A percentile compares a stretch with the other conserved stretches of the same genome.
Evolutionary conservation across 2,888 invertebrate species (phyloP).

Genomic region (Acleris emargana): DNA sequence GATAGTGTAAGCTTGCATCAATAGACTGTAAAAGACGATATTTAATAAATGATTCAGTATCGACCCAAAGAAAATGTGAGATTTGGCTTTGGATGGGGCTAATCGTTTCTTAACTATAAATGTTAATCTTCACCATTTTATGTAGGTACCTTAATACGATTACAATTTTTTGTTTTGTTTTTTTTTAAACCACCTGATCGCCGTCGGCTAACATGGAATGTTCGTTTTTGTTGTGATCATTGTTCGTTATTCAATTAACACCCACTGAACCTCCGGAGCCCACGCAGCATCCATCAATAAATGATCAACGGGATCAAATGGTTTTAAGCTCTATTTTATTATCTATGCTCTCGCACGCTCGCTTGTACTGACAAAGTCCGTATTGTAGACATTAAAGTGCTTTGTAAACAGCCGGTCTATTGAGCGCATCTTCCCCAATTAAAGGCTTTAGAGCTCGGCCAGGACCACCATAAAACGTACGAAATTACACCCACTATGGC

Average conservation of each 20-base stretch:
- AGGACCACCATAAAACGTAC: slow-evolving; percentile 27
- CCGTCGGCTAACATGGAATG: slow-evolving; percentile 27
- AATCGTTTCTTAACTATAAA: no score
- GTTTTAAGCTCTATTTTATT: slow-evolving; percentile 14
- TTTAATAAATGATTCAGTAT: no score
- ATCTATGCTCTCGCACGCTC: not conserved
- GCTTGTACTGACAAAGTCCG: slow-evolving; percentile 1
- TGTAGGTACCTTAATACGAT: not conserved
- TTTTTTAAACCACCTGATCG: slow-evolving; percentile 20
- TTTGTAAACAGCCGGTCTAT: slow-evolving; percentile 19
- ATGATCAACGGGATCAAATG: slow-evolving; percentile 30
- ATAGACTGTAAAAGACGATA: no score
- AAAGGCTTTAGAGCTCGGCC: slow-evolving; percentile 23
- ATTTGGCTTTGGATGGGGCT: no score
- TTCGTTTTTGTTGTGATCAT: slow-evolving; percentile 47
- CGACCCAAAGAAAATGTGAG: no score
- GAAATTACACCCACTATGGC: slow-evolving; percentile 31
- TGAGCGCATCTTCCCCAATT: slow-evolving; percentile 27
- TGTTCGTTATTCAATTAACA: slow-evolving; percentile 54
- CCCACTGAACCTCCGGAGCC: slow-evolving; percentile 53
- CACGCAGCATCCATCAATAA: slow-evolving; percentile 45
- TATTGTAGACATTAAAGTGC: slow-evolving; percentile 16
- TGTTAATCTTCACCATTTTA: no score
- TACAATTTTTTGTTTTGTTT: slow-evolving; percentile 31
- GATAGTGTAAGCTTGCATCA: no score